phyloP scores from a whole-genome alignment of 2,888 invertebrate genomes.

The Syritta pipiens region DNA sequence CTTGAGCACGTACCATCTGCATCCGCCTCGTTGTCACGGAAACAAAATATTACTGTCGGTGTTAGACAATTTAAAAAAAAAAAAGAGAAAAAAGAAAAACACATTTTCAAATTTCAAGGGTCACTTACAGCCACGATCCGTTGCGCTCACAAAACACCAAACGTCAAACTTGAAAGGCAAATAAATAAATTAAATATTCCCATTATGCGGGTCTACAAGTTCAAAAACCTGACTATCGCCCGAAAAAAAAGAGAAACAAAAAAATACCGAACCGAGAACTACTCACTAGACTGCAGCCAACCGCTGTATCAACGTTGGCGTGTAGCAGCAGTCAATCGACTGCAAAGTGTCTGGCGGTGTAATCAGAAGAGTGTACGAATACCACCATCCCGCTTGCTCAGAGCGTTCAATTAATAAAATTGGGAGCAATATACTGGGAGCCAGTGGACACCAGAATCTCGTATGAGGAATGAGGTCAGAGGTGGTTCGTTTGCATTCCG shows the following conservation, averaged over 20 bases:
- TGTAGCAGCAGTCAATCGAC: slow-evolving; percentile 50
- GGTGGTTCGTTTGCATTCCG: slow-evolving; percentile 65
- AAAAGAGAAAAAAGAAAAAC: too few species aligned
- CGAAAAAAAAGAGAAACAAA: slow-evolving; percentile 15
- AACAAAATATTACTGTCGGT: slow-evolving; percentile 10
- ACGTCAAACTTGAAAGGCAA: slow-evolving; percentile 23
- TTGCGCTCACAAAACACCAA: not conserved
- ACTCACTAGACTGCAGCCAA: slow-evolving; percentile 19
- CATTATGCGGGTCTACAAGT: slow-evolving; percentile 59
- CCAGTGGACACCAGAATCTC: slow-evolving; percentile 46
- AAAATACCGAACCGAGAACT: slow-evolving; percentile 23
- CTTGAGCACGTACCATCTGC: not conserved
- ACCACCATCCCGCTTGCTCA: slow-evolving; percentile 1
- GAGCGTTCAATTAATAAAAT: slow-evolving; percentile 62
- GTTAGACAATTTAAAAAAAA: slow-evolving; percentile 26
- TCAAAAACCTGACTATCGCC: slow-evolving; percentile 56
- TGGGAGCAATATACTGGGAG: slow-evolving; percentile 63
- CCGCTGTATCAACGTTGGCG: slow-evolving; percentile 42
- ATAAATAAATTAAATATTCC: slow-evolving; percentile 53
- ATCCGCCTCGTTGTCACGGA: not conserved
- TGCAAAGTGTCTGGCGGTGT: slow-evolving; percentile 49
- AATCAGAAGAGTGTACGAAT: slow-evolving; percentile 51
- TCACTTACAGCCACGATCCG: slow-evolving; percentile 1
- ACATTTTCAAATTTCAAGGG: slow-evolving; percentile 29
- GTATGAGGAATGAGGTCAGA: slow-evolving; percentile 61